Conservation (phyloP, 2,113 vertebrate species). For the Hemicordylus capensis region DNA sequence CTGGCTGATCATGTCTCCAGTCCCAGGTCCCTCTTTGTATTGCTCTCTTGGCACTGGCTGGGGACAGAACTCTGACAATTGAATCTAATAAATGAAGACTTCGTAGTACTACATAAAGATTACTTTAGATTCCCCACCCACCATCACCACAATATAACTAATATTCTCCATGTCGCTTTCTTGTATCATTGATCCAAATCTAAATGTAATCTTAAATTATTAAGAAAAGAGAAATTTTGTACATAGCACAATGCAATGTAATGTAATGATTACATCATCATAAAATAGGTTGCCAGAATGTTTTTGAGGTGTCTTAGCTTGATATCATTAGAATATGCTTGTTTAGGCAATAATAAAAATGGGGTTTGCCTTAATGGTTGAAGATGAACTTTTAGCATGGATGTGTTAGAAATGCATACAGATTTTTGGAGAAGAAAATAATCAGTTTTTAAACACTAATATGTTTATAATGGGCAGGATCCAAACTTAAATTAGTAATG, state of each 20-base stretch:
- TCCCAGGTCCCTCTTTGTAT: neutral
- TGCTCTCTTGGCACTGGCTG: neutral
- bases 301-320: neutral
- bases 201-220: conserved; percentile 1
- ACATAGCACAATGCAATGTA: neutral
- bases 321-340: neutral
- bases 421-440: neutral
- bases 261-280: neutral
- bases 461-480: neutral
- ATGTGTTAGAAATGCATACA: neutral
- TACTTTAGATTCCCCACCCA: neutral
- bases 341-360: neutral
- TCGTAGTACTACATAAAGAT: neutral
- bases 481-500: too few relatives aligned
- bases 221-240: neutral
- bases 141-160: neutral
- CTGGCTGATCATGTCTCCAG: neutral
- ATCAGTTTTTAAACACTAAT: neutral
- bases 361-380: neutral
- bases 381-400: neutral
- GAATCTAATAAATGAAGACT: neutral
- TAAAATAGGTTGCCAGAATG: neutral
- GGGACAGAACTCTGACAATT: neutral
- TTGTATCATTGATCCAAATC: neutral
- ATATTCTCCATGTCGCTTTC: neutral